These are phyloP conservation scores for zebrafish (Danio rerio) DNA, from an alignment of 2,113 vertebrate genomes.

Conservation along the genomic window GRCz12tu NC_133179.1:11047501-11048000, in stretches of 20 bases:
- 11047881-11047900: conserved; percentile 16
- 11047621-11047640: not conserved
- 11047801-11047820: conserved; percentile 55
- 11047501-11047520: not conserved
- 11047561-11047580: not conserved
- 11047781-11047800: conserved; percentile 64
- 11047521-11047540: not conserved
- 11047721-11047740: not conserved
- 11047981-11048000: conserved; percentile 38
- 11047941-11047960: conserved; percentile 20
- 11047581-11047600: conserved; percentile 10
- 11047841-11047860: conserved; percentile 41
- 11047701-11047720: not conserved
- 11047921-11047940: conserved; percentile 10
- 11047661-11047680: conserved; percentile 36
- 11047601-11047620: conserved; percentile 4
- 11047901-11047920: conserved; percentile 12
- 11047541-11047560: not conserved
- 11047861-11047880: conserved; percentile 23
- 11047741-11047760: conserved; percentile 45
- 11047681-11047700: conserved; percentile 9
- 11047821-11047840: conserved; percentile 53
- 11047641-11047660: conserved; percentile 16
- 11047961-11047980: conserved; percentile 42
- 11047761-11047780: conserved; percentile 59